Conservation (phyloP, 1,140 invertebrate genomes). For the Zaprionus vittiger region DNA sequence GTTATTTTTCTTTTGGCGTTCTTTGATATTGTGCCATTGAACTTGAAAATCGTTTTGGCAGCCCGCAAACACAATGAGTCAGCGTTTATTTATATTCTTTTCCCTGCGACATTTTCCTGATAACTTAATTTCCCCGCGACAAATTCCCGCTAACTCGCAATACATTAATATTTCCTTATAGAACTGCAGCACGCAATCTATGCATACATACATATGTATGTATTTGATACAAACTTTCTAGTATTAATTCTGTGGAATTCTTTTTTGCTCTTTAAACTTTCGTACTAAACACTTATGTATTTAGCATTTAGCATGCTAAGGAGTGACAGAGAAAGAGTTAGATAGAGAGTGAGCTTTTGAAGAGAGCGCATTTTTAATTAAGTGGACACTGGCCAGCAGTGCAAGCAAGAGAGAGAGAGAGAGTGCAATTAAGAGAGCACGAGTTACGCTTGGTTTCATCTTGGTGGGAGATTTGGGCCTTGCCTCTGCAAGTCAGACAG, state of each 20-base stretch:
- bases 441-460: conserved; percentile 18
- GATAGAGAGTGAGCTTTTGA: conserved; percentile 14
- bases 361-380: neutral
- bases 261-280: conserved; percentile 6
- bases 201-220: too few relatives aligned
- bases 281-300: conserved; percentile 14
- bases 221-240: conserved; percentile 22
- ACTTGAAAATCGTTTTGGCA: conserved; percentile 34
- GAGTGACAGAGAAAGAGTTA: conserved; percentile 8
- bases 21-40: conserved; percentile 23
- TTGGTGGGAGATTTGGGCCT: conserved; percentile 26
- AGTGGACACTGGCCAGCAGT: conserved; percentile 12
- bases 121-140: conserved; percentile 25
- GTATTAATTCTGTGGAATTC: neutral
- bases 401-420: neutral
- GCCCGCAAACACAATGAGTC: conserved; percentile 7
- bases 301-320: conserved; percentile 43
- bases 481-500: neutral
- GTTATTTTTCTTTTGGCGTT: conserved; percentile 13
- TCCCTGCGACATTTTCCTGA: conserved; percentile 50
- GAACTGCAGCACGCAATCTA: conserved; percentile 25
- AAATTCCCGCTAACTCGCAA: conserved; percentile 53
- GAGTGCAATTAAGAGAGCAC: neutral
- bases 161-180: conserved; percentile 30
- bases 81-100: conserved; percentile 17